Evolutionary conservation across 2,888 invertebrate genomes (phyloP), one percentile per base, ranked within the genome.

Genomic region (Eledona agricola): DNA sequence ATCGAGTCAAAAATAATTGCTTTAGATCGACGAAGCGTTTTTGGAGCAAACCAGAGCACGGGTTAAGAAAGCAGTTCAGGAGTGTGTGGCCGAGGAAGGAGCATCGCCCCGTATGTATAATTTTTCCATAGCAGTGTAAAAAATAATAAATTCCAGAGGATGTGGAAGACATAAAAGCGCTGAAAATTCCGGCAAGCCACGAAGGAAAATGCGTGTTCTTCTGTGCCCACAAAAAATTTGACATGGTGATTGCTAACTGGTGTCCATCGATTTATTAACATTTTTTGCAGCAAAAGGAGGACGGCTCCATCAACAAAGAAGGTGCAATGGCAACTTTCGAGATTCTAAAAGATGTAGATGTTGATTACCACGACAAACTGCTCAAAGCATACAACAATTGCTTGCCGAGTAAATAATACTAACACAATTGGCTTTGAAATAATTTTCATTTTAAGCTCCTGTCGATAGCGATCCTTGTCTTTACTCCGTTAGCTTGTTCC

Each of bases 251-350:
- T 17, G 9, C 6, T 9, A 4, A 22, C 3, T 12, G 10, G n/a
- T n/a, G n/a, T n/a, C n/a, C n/a, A n/a, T n/a, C n/a, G n/a, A n/a
- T n/a, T n/a, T n/a, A n/a, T n/a, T n/a, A n/a, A n/a, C n/a, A 17
- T 17, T 5, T 22, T 15, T 35, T 51, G 2, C 23, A 62, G 62
- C 59, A 56, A 62, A 54, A 59, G 26, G 49, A 40, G 7, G 47
- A 51, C 11, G 62, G 62, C 6, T 53, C 58, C 23, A 19, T 58
- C 2, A 43, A 52, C 26, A 57, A 43, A 38, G 43, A 22, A 0
- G 55, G 52, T 2, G 38, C 53, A 3, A 1, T 34, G 3, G 20
- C 29, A 28, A 23, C 42, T 15, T 1, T 51, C 1, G 29, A 51
- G 11, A 17, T 22, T 2, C 12, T 51, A 6, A 51, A 51, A 28